Base-by-base conservation (phyloP, 2,113 vertebrate species). In the Microtus montanus region DNA sequence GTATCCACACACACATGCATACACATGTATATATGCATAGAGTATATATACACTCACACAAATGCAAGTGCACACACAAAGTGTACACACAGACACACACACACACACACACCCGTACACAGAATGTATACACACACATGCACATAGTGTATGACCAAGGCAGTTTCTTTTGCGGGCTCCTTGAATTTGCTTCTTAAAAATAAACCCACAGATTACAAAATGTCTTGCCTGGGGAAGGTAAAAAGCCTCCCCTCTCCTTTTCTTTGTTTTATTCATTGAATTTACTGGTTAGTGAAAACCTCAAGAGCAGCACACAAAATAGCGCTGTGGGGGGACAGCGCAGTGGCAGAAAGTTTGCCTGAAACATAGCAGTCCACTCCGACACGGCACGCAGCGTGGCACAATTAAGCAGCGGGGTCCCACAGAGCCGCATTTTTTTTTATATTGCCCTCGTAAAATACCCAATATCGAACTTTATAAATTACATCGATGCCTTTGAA, bases 401-500 rank as follows among this genome's bases (percentile, higher is more conserved):
- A 44, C 91, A 92, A 97, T 95, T 96, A 96, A 94, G 93, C 84
- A 63, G 52, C 0, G 0, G 38, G 92, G 92, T 87, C 96, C 77
- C 47, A 4, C 84, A 89, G 90, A 96, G 96, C 86, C 79, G 84
- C 87, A 79, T 96, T 96, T 95, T 70, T 41, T 97, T 97, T 96
- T 96, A 93, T 97, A 93, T 90, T 95, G 93, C 94, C 94, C 96
- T 96, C 97, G 17, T 97, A 97, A 97, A 97, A 92, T 93, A 94
- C 63, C 94, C 80, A 93, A 97, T 97, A 95, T 94, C 47, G 9
- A 95, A 96, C 96, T 97, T 96, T 95, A 88, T 97, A 97, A 97
- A 97, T 97, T 97, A 96, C 97, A 95, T 96, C 93, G 87, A 90
- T 97, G 97, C 96, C 95, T 97, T 94, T 97, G 97, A 97, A 97